Percentiles rank a stretch among this genome's conserved stretches.
Evolutionary conservation across 2,888 invertebrate species (phyloP).

Genomic region (Saturnia japonica): DNA sequence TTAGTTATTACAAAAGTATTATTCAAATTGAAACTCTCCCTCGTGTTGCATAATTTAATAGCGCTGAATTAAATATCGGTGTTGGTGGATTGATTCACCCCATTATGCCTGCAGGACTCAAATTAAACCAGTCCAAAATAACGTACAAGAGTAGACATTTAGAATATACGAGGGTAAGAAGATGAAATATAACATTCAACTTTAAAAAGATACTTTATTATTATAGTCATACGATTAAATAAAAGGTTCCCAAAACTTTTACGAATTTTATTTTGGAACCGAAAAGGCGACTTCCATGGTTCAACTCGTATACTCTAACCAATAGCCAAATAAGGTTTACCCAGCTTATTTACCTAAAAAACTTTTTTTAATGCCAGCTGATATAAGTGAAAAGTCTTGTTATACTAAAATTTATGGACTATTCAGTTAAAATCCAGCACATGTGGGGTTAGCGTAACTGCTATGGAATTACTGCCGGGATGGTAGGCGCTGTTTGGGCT

Average conservation of each 20-base stretch:
- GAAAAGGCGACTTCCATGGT: not conserved
- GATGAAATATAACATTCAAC: too few species aligned
- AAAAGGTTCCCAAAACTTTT: not conserved
- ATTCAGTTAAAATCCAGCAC: conserved; percentile 13
- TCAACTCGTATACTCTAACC: not conserved
- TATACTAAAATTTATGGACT: conserved; percentile 13
- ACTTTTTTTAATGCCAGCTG: not conserved
- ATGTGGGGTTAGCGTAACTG: conserved; percentile 13
- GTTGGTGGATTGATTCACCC: too few species aligned
- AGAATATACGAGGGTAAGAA: too few species aligned
- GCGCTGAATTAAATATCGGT: too few species aligned
- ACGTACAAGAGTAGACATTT: too few species aligned
- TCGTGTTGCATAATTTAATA: not conserved
- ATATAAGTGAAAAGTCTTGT: conserved; percentile 14
- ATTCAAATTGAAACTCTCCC: not conserved
- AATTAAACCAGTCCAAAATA: too few species aligned
- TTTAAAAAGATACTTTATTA: too few species aligned
- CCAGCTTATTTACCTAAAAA: not conserved
- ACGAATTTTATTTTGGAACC: not conserved
- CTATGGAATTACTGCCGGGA: conserved; percentile 6
- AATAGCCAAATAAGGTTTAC: not conserved
- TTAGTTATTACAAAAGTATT: not conserved
- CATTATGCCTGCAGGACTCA: too few species aligned
- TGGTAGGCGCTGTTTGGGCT: conserved; percentile 13
- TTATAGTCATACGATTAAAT: not conserved